These are phyloP conservation scores for Drosophila repletoides DNA, from an alignment of 1,140 invertebrate genomes.

Conservation along the genomic window DNA sequence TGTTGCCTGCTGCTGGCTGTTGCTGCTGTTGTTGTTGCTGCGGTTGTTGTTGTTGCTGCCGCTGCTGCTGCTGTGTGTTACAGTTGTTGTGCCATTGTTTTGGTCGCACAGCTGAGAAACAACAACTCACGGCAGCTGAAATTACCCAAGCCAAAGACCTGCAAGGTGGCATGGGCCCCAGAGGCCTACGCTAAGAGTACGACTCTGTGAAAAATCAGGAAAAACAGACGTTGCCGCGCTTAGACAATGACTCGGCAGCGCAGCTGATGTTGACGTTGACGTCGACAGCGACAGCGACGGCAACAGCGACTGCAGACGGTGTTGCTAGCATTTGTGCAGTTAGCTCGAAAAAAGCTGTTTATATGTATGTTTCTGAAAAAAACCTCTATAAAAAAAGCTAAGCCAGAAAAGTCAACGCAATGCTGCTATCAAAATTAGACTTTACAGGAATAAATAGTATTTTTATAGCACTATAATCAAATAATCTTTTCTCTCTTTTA, in stretches of 20 bases:
- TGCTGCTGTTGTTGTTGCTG: background rate
- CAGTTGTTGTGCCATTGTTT: conserved; percentile 68
- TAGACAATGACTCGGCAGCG: conserved; percentile 55
- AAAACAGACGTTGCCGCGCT: conserved; percentile 53
- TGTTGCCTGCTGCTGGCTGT: background rate
- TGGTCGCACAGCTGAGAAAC: conserved; percentile 75
- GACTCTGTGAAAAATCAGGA: conserved; percentile 72
- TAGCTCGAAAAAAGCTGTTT: too few species aligned
- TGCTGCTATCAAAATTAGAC: too few species aligned
- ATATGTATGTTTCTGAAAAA: too few species aligned
- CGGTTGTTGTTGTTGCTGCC: conserved; percentile 6
- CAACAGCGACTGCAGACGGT: background rate
- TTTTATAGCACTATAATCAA: too few species aligned
- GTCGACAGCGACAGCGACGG: conserved; percentile 1
- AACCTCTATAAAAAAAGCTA: too few species aligned
- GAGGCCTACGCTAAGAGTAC: conserved; percentile 38
- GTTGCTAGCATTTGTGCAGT: background rate
- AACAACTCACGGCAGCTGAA: conserved; percentile 69
- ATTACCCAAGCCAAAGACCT: conserved; percentile 73
- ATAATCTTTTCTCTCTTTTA: too few species aligned
- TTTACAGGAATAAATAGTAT: too few species aligned
- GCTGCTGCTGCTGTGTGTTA: conserved; percentile 35
- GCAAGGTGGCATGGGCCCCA: conserved; percentile 64
- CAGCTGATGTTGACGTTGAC: conserved; percentile 44
- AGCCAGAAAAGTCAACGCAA: too few species aligned